A percentile compares a stretch with the other conserved stretches of the same genome.
Conservation (phyloP, 1,140 invertebrate species). For the Popillia japonica region DNA sequence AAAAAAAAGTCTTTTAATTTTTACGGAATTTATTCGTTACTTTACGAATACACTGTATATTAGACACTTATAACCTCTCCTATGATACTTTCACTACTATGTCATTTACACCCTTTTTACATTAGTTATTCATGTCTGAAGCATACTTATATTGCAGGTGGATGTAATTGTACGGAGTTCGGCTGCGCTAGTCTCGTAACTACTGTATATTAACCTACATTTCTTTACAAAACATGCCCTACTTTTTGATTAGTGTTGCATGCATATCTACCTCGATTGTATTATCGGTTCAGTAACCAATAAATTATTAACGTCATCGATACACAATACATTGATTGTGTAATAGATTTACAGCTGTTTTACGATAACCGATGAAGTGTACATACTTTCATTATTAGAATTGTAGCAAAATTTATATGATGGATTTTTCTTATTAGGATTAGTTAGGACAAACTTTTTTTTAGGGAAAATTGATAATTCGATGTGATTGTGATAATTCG, state of each 20-base stretch:
- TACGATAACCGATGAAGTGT: no score
- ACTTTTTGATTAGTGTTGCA: background rate
- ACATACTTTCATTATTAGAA: no score
- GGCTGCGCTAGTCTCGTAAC: background rate
- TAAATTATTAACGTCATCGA: conserved; percentile 1
- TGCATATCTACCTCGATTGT: background rate
- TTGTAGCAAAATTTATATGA: no score
- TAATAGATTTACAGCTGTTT: background rate
- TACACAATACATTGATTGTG: background rate
- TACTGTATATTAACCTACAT: conserved; percentile 4
- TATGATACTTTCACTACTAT: background rate
- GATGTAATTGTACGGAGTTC: background rate
- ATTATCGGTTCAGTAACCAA: background rate
- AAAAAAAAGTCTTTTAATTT: no score
- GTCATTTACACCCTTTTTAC: background rate
- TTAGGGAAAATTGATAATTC: no score
- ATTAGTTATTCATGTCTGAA: background rate
- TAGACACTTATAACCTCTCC: background rate
- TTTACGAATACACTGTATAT: no score
- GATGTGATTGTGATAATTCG: no score
- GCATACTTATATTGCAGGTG: background rate
- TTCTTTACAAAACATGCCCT: background rate
- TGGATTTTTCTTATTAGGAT: no score
- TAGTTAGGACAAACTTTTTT: no score
- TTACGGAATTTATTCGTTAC: no score